Evolutionary conservation across 2,113 vertebrate species (phyloP).

Genomic region (Cyanoliseus patagonus): DNA sequence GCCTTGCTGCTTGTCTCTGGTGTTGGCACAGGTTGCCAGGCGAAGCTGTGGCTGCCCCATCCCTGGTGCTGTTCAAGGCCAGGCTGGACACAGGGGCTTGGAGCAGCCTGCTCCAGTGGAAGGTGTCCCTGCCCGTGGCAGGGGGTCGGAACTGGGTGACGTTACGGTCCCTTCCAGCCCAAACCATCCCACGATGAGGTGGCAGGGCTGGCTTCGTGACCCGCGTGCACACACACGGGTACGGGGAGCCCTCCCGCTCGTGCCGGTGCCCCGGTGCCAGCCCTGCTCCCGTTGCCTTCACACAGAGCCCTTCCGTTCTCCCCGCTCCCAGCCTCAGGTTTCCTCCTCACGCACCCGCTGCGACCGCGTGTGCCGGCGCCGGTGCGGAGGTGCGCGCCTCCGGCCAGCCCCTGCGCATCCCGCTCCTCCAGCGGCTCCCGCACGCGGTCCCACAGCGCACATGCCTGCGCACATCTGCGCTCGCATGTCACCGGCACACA

Average conservation of each 20-base stretch:
- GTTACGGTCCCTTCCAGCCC: not conserved
- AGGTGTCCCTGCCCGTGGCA: not conserved
- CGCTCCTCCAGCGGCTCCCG: not conserved
- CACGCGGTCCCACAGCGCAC: not conserved
- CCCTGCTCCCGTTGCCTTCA: not conserved
- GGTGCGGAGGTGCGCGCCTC: not conserved
- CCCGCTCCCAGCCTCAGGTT: rapidly evolving
- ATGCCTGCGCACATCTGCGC: not conserved
- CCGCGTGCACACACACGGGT: rapidly evolving
- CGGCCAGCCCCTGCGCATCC: not conserved
- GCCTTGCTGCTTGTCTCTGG: not conserved
- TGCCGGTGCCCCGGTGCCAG: not conserved
- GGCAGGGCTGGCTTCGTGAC: not conserved
- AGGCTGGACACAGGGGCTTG: not conserved
- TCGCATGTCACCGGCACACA: not conserved
- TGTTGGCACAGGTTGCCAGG: not conserved
- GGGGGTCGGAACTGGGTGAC: no score
- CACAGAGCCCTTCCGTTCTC: not conserved
- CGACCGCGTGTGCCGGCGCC: not conserved
- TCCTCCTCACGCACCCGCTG: not conserved
- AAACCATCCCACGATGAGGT: not conserved
- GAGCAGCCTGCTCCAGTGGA: not conserved
- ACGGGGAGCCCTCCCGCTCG: not conserved
- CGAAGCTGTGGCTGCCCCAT: not conserved
- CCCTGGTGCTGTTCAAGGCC: not conserved